Percentiles rank a stretch among this genome's conserved stretches.
Conservation (phyloP, 2,113 vertebrate genomes). For the Lipotes vexillifer region DNA sequence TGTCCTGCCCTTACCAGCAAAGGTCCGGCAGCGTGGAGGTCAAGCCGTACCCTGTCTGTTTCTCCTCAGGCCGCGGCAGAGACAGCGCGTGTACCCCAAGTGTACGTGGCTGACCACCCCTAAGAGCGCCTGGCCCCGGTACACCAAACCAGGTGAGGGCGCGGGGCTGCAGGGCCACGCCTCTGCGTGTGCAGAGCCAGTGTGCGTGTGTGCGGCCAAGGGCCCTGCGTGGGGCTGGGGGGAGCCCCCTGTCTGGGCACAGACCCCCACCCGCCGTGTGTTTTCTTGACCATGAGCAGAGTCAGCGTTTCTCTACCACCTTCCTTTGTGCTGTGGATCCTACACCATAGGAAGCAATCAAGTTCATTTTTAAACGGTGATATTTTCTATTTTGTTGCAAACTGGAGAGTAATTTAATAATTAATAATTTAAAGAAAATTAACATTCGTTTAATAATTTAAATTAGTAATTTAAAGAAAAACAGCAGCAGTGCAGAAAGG, state of each 20-base stretch:
- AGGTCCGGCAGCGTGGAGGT: background rate
- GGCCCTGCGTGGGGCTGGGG: fast-evolving
- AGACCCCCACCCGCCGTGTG: fast-evolving
- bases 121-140: slow-evolving; percentile 95
- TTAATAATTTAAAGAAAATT: too few species aligned
- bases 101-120: slow-evolving; percentile 92
- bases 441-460: too few species aligned
- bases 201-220: fast-evolving
- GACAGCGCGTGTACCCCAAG: slow-evolving; percentile 90
- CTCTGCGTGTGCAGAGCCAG: fast-evolving
- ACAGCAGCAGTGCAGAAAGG: background rate
- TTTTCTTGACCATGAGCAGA: fast-evolving
- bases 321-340: background rate
- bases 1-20: too few species aligned
- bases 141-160: slow-evolving; percentile 90
- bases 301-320: background rate
- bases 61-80: slow-evolving; percentile 84
- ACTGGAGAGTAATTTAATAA: too few species aligned
- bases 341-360: background rate
- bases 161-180: fast-evolving
- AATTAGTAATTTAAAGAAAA: background rate
- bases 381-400: background rate
- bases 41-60: background rate
- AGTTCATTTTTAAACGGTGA: background rate
- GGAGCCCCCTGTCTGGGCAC: too few species aligned